Conservation (phyloP, 1,140 invertebrate genomes). For the Apis florea region DNA sequence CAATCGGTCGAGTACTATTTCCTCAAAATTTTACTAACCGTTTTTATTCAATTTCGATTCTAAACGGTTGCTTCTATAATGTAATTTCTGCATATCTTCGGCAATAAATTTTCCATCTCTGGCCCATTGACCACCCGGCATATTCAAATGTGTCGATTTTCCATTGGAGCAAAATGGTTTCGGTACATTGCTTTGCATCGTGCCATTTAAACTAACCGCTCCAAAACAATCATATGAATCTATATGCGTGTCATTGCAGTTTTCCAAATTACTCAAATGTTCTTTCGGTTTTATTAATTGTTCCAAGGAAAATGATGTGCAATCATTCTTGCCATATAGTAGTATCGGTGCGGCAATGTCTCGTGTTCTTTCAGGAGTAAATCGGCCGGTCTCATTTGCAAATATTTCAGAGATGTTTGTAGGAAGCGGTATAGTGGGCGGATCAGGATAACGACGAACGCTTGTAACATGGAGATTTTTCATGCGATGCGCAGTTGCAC, state of each 20-base stretch:
- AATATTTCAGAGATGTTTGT: constrained; percentile 76
- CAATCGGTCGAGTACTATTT: background rate
- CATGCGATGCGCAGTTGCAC: constrained; percentile 10
- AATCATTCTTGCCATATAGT: constrained; percentile 69
- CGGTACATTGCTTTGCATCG: constrained; percentile 88
- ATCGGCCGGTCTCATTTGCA: constrained; percentile 81
- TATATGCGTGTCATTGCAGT: constrained; percentile 80
- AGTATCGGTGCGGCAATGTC: constrained; percentile 83
- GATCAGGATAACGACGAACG: constrained; percentile 68
- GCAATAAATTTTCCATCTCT: constrained; percentile 86
- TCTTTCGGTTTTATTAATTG: background rate
- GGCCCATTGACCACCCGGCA: constrained; percentile 87
- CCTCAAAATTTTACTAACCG: constrained; percentile 4
- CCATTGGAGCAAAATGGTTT: constrained; percentile 84
- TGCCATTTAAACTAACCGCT: constrained; percentile 84
- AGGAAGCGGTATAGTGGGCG: constrained; percentile 75
- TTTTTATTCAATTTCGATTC: background rate
- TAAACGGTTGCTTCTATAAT: constrained; percentile 72
- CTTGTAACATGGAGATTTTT: constrained; percentile 65
- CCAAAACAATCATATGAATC: constrained; percentile 87
- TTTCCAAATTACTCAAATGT: background rate
- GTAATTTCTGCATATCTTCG: constrained; percentile 83
- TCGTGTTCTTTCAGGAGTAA: constrained; percentile 82
- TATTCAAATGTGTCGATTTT: constrained; percentile 83
- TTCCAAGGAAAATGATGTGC: background rate